Percentiles rank a stretch among this genome's conserved stretches.
These are phyloP conservation scores for Lepidurus arcticus DNA, from an alignment of 1,140 invertebrate species.

Conservation along the genomic window DNA sequence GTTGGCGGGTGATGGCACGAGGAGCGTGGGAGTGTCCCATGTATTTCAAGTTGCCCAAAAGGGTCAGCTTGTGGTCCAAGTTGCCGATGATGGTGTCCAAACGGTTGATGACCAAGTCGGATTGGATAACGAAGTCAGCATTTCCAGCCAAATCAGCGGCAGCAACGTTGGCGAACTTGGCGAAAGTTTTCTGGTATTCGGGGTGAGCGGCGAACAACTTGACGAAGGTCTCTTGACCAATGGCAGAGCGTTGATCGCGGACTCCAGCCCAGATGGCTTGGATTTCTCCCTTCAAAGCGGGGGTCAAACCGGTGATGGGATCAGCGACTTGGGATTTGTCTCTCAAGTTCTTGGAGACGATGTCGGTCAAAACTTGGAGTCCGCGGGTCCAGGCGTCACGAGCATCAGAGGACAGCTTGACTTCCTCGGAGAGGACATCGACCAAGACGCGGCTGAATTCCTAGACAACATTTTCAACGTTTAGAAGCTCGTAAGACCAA, in stretches of 20 bases:
- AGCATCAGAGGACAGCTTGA: slow-evolving; percentile 47
- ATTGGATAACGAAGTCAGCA: slow-evolving; percentile 62
- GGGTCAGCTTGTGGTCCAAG: slow-evolving; percentile 4
- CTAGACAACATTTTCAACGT: neutral
- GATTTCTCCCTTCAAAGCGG: neutral
- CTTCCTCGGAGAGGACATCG: slow-evolving; percentile 43
- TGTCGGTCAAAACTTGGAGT: slow-evolving; percentile 35
- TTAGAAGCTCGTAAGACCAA: neutral
- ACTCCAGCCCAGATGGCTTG: slow-evolving; percentile 17
- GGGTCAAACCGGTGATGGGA: slow-evolving; percentile 24
- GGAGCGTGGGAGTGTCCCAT: neutral
- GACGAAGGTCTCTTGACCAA: slow-evolving; percentile 7
- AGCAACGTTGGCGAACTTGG: slow-evolving; percentile 52
- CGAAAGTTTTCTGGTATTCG: slow-evolving; percentile 55
- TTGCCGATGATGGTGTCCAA: slow-evolving; percentile 41
- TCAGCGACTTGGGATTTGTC: neutral
- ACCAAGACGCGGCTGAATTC: slow-evolving; percentile 40
- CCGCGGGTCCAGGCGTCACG: slow-evolving; percentile 50
- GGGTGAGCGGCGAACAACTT: slow-evolving; percentile 53
- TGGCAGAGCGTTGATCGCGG: neutral
- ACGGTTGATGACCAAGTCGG: slow-evolving; percentile 35
- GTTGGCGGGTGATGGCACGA: slow-evolving; percentile 42
- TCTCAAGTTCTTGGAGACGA: neutral
- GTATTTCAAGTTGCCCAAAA: slow-evolving; percentile 23
- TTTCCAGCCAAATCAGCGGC: slow-evolving; percentile 52